Evolutionary conservation across 2,888 invertebrate genomes (phyloP).

Genomic region (Leucoma salicis): DNA sequence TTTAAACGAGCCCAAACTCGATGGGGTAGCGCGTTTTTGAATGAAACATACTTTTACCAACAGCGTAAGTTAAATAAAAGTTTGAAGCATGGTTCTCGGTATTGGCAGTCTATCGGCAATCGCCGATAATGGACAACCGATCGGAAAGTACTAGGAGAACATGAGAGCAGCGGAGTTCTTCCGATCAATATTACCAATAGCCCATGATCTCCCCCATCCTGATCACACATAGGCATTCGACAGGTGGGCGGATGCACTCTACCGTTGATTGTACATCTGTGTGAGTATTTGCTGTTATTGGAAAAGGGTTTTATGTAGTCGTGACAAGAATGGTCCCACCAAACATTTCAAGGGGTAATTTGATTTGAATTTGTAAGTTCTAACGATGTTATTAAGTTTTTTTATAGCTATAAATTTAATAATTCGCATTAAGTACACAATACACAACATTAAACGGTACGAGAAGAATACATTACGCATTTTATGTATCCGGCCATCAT

Average conservation of each 20-base stretch:
- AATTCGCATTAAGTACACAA: too few species aligned
- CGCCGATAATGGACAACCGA: constrained; percentile 73
- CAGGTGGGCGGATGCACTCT: constrained; percentile 32
- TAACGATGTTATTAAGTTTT: too few species aligned
- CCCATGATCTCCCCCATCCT: constrained; percentile 44
- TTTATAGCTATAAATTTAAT: too few species aligned
- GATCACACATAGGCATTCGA: constrained; percentile 43
- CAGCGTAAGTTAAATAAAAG: neutral
- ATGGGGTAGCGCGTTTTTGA: too few species aligned
- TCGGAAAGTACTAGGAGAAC: constrained; percentile 70
- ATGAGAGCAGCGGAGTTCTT: constrained; percentile 51
- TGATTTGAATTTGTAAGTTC: too few species aligned
- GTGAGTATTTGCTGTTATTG: constrained; percentile 10
- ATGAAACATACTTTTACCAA: too few species aligned
- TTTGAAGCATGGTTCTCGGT: constrained; percentile 12
- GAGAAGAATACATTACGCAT: too few species aligned
- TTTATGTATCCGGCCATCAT: too few species aligned
- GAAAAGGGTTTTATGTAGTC: neutral
- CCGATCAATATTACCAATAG: constrained; percentile 70
- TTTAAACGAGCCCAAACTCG: too few species aligned
- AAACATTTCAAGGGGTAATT: too few species aligned
- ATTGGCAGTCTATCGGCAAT: constrained; percentile 63
- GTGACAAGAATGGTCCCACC: too few species aligned
- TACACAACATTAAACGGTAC: too few species aligned
- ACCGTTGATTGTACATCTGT: constrained; percentile 20